phyloP scores from a whole-genome alignment of 92 coral and sea anemone genomes.

The Scolanthus callimorphus region DNA sequence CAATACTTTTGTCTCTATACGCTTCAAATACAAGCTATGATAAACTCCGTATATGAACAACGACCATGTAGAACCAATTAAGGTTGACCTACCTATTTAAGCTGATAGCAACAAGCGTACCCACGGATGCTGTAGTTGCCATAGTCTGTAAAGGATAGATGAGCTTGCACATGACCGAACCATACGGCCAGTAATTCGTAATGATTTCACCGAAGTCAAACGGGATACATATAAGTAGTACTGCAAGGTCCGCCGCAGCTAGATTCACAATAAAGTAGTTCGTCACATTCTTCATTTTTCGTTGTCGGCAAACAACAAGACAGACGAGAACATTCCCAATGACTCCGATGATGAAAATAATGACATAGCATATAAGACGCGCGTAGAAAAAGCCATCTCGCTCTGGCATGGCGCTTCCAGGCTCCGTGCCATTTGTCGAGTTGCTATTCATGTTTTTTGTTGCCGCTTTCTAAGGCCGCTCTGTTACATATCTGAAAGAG shows the following conservation, averaged over 20 bases:
- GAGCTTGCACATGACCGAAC: constrained; percentile 82
- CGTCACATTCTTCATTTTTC: constrained; percentile 94
- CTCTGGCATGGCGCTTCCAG: no score
- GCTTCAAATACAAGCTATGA: no score
- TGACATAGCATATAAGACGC: constrained; percentile 69
- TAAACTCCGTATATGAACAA: no score
- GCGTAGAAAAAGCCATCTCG: constrained; percentile 54
- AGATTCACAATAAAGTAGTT: constrained; percentile 95
- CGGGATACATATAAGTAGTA: constrained; percentile 84
- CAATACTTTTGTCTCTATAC: no score
- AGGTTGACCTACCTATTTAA: constrained; percentile 71
- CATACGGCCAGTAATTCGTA: constrained; percentile 82
- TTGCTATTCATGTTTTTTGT: no score
- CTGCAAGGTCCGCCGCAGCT: constrained; percentile 90
- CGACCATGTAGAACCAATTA: no score
- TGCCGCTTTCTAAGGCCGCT: no score
- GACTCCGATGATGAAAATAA: constrained; percentile 87
- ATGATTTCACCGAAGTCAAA: constrained; percentile 75
- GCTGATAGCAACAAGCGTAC: constrained; percentile 93
- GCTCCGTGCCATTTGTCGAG: no score
- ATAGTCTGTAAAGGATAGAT: constrained; percentile 90
- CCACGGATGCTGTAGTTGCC: constrained; percentile 95
- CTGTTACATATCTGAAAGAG: no score
- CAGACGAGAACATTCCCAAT: constrained; percentile 89
- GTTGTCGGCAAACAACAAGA: constrained; percentile 86